These are phyloP conservation scores for Mionectes olivaceus DNA, from an alignment of 2,797 vertebrate species.

Conservation along the genomic window DNA sequence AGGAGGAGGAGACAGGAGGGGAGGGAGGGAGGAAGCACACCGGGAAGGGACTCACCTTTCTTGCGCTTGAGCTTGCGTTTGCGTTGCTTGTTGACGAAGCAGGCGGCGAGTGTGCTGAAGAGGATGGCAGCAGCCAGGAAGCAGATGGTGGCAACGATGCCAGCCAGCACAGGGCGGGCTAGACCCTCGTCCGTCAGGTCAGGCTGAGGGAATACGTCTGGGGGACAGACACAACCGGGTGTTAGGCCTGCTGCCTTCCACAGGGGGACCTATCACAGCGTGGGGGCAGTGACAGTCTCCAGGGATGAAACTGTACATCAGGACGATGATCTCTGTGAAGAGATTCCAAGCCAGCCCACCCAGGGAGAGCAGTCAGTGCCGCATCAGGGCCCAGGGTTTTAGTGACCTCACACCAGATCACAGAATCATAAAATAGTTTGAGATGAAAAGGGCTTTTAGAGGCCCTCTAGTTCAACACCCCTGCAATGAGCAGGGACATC, in stretches of 20 bases:
- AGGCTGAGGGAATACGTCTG: slow-evolving; percentile 94
- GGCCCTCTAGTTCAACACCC: neutral
- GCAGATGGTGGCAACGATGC: slow-evolving; percentile 98
- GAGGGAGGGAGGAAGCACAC: neutral
- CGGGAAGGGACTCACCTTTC: slow-evolving; percentile 84
- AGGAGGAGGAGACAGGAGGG: neutral
- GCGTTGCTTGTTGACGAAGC: slow-evolving; percentile 98
- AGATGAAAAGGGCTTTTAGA: neutral
- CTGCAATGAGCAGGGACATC: neutral
- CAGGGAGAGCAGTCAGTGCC: rapidly evolving
- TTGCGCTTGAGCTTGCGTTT: slow-evolving; percentile 98
- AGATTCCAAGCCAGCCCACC: neutral
- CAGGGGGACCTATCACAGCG: neutral
- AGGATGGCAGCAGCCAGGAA: slow-evolving; percentile 97
- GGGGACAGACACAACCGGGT: neutral
- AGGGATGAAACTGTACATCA: neutral
- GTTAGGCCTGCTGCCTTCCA: neutral
- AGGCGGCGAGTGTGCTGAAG: slow-evolving; percentile 97
- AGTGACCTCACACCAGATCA: neutral
- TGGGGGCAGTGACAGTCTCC: neutral
- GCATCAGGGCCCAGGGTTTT: neutral
- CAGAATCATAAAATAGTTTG: neutral
- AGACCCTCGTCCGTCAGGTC: slow-evolving; percentile 95
- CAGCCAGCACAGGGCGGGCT: slow-evolving; percentile 95
- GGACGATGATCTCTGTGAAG: neutral